These are phyloP conservation scores for Hymenochirus boettgeri DNA, from an alignment of 2,113 vertebrate genomes.

Conservation along the genomic window DNA sequence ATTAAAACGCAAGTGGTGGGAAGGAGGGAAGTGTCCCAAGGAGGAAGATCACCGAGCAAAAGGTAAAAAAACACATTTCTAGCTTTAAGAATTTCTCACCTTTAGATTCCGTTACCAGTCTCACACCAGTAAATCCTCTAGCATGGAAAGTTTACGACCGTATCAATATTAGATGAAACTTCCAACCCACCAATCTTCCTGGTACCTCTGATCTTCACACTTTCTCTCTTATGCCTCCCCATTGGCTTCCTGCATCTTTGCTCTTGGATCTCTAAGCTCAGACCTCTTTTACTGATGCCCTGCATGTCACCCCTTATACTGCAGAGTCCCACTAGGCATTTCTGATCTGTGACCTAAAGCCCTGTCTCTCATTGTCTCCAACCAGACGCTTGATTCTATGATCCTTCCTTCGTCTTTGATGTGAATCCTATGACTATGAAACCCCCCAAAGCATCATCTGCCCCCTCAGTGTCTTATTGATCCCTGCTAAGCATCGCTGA, in stretches of 20 bases:
- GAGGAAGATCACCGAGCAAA: slow-evolving; percentile 86
- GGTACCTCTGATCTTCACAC: background rate
- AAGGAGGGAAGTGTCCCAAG: slow-evolving; percentile 81
- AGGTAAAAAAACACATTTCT: slow-evolving; percentile 66
- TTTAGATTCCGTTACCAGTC: too few species aligned
- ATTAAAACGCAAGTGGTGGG: slow-evolving; percentile 88
- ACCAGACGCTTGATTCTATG: too few species aligned
- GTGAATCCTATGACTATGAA: too few species aligned
- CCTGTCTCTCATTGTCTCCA: background rate
- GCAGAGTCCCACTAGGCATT: background rate
- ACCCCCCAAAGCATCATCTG: background rate
- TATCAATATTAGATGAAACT: too few species aligned
- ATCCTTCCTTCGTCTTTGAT: too few species aligned
- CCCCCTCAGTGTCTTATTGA: background rate
- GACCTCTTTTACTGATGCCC: background rate
- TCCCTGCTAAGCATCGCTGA: background rate
- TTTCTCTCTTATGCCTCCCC: background rate
- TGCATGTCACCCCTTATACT: background rate
- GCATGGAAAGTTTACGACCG: too few species aligned
- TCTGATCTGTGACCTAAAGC: background rate
- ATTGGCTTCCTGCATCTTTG: background rate
- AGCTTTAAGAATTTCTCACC: too few species aligned
- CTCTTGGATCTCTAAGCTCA: background rate
- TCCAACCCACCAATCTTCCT: too few species aligned
- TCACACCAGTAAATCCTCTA: too few species aligned